Conservation (phyloP, 2,113 vertebrate genomes). For the Chrysemys picta region DNA sequence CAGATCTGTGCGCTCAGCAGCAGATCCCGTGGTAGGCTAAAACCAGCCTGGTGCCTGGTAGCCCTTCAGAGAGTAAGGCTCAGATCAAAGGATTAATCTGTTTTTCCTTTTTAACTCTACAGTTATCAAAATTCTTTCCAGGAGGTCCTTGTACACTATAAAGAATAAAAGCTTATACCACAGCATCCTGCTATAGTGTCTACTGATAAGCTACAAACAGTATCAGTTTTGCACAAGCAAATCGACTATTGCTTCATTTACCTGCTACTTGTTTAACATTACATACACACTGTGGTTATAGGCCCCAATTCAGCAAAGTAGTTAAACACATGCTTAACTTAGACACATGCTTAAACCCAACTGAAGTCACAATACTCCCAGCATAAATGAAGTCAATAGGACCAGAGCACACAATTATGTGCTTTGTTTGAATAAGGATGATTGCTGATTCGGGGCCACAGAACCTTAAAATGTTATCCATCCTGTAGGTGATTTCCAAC, state of each 20-base stretch:
- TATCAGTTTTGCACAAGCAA: not conserved
- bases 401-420: not conserved
- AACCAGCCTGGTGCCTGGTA: not conserved
- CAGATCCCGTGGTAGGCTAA: not conserved
- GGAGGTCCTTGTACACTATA: not conserved
- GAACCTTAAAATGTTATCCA: slow-evolving; percentile 15
- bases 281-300: accelerated
- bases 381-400: not conserved
- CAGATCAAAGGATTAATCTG: not conserved
- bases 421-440: not conserved
- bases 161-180: not conserved
- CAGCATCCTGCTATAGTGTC: not conserved
- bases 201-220: not conserved
- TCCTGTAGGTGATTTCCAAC: slow-evolving; percentile 32
- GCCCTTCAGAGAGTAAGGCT: accelerated
- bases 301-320: not conserved
- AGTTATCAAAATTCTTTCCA: accelerated
- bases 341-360: not conserved
- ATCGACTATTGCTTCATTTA: not conserved
- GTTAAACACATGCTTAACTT: accelerated
- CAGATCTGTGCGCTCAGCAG: not conserved
- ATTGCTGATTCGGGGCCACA: slow-evolving; percentile 34
- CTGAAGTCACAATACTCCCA: not conserved
- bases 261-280: accelerated
- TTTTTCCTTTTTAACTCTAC: accelerated